Percentiles rank a stretch among this genome's conserved stretches.
Conservation (phyloP, 2,113 vertebrate genomes). For the Lagenorhynchus albirostris region DNA sequence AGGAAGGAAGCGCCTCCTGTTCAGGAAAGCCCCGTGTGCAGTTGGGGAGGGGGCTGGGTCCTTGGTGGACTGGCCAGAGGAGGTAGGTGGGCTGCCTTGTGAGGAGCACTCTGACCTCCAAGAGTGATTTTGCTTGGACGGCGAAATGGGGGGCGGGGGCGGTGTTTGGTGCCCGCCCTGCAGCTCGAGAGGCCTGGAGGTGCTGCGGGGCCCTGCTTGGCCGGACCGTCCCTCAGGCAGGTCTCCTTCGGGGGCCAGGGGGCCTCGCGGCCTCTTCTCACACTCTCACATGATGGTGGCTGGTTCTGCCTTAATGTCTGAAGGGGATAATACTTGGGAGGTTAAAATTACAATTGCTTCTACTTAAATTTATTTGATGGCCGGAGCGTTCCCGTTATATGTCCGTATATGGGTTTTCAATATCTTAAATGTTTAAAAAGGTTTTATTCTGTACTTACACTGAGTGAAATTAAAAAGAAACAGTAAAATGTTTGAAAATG, state of each 20-base stretch:
- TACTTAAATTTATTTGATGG: conserved; percentile 74
- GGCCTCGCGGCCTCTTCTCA: background rate
- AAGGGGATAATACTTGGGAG: conserved; percentile 70
- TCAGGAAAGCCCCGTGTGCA: background rate
- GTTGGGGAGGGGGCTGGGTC: background rate
- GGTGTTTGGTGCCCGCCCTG: background rate
- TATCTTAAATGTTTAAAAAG: conserved; percentile 87
- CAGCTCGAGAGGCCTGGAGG: background rate
- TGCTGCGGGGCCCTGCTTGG: background rate
- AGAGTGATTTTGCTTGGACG: background rate
- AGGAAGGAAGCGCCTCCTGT: background rate
- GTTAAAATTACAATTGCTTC: conserved; percentile 80
- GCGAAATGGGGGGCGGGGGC: background rate
- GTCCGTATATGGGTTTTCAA: conserved; percentile 74
- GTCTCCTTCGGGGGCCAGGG: background rate
- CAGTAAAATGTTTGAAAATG: conserved; percentile 91
- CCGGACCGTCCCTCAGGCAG: background rate
- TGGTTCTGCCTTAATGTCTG: conserved; percentile 62
- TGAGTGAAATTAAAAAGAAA: conserved; percentile 90
- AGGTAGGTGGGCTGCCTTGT: background rate
- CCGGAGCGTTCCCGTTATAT: conserved; percentile 64
- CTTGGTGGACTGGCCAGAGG: background rate
- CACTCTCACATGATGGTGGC: conserved; percentile 16
- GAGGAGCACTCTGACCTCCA: background rate
- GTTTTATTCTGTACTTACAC: conserved; percentile 88